phyloP scores from a whole-genome alignment of 1,140 invertebrate genomes.

The Zaprionus lachaisei region DNA sequence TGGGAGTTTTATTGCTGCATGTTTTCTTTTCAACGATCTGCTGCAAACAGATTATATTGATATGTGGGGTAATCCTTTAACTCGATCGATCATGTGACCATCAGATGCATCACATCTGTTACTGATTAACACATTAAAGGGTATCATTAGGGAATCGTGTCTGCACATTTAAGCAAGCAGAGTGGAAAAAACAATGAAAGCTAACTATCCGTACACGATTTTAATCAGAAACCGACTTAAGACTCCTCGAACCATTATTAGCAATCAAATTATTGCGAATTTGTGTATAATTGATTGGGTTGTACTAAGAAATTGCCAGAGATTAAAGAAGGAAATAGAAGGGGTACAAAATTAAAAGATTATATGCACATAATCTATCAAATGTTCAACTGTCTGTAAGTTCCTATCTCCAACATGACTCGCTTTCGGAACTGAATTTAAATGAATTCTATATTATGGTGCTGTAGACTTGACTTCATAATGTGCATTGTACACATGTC shows the following conservation, averaged over 20 bases:
- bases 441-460: neutral
- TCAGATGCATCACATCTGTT: conserved; percentile 36
- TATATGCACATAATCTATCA: neutral
- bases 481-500: conserved; percentile 21
- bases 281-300: conserved; percentile 25
- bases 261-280: conserved; percentile 24
- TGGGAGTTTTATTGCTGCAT: neutral
- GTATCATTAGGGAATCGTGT: conserved; percentile 53
- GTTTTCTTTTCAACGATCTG: neutral
- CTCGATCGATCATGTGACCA: conserved; percentile 47
- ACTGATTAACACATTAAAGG: conserved; percentile 59
- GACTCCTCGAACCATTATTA: conserved; percentile 1
- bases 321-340: neutral
- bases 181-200: conserved; percentile 34
- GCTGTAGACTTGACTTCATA: neutral
- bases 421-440: conserved; percentile 11
- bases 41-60: conserved; percentile 1
- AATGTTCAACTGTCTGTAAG: conserved; percentile 1
- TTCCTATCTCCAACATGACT: conserved; percentile 13
- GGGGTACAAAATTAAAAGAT: neutral
- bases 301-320: neutral
- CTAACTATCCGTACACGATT: conserved; percentile 24
- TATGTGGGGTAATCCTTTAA: conserved; percentile 26
- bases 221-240: conserved; percentile 2
- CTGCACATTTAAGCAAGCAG: conserved; percentile 41